Conservation (phyloP, 2,113 vertebrate genomes). For the Himantopus leucocephalus region DNA sequence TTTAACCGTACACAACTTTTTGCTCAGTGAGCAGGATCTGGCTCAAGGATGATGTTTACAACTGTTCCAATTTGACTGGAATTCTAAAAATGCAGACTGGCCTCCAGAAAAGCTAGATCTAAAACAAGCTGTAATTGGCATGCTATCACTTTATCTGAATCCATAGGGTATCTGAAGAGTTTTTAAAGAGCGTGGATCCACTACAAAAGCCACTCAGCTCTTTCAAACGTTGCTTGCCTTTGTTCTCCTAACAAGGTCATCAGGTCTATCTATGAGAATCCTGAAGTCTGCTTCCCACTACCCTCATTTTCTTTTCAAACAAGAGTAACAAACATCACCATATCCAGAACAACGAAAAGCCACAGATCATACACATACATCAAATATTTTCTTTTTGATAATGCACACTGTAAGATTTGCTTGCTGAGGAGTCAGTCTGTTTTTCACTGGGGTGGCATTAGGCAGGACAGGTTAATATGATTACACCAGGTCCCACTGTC, state of each 20-base stretch:
- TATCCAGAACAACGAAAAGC: not conserved
- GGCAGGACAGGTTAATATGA: not conserved
- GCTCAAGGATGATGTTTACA: not conserved
- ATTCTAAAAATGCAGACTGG: constrained; percentile 20
- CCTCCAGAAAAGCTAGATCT: not conserved
- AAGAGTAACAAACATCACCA: not conserved
- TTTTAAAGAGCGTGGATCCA: not conserved
- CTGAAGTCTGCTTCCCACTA: not conserved
- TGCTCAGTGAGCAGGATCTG: not conserved
- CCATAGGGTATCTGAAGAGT: not conserved
- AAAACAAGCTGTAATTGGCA: not conserved
- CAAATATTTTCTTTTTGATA: not conserved
- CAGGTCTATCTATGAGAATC: not conserved
- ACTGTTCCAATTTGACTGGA: not conserved
- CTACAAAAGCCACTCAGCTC: not conserved
- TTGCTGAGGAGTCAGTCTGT: not conserved
- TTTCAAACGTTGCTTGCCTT: not conserved
- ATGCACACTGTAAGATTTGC: not conserved
- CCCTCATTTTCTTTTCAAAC: not conserved
- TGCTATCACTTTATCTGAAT: not conserved
- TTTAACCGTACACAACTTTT: not conserved
- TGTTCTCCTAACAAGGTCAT: not conserved
- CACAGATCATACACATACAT: not conserved
- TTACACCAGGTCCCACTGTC: not conserved
- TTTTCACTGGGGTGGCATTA: not conserved